Base-by-base conservation (phyloP, 2,888 invertebrate genomes). In the Drosophila tripunctata region DNA sequence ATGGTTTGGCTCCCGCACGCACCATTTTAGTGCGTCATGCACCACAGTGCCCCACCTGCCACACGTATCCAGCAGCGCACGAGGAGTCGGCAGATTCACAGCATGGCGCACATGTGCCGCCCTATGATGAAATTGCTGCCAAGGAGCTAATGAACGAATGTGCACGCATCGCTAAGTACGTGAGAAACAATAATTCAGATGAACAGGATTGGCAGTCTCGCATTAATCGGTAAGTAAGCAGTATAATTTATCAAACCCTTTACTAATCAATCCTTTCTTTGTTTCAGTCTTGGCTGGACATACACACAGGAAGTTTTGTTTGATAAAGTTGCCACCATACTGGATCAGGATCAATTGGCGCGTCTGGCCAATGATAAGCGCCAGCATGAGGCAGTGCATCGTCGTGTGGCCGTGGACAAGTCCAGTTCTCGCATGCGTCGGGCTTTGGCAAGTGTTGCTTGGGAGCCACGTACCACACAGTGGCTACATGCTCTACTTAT, bases 401-500 rank as follows among this genome's bases (percentile, higher is more conserved):
- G 96, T 52, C 92, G 96, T 33, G 93, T 94, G 2, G 92, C 94
- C n/a, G 92, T 96, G 1, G 96, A 96, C 79, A 95, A 94, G 75
- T 94, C 96, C 0, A 93, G 94, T 0, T 92, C 93, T 67, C 92
- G 94, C 57, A 92, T 96, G 71, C 92, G 96, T 30, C 93, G 94
- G 71, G 92, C 94, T n/a, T 91, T 96, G 67, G 94, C 95, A 0
- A 93, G 93, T 3, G 92, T 95, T 7, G 92, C 93, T n/a, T 96
- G 96, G 96, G 95, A 96, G 76, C 90, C 93, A 19, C 93, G 94
- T 71, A 90, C 95, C 19, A 93, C 94, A 0, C 95, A 96, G 75
- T 97, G 97, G 97, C 89, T 97, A 27, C 96, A 97, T 90, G 92
- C 93, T 36, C 89, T 95, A 7, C 89, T 96, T 5, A 92, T 96